A percentile compares a stretch with the other conserved stretches of the same genome.
Conservation (phyloP, 2,888 invertebrate genomes). For the Agriotes lineatus region DNA sequence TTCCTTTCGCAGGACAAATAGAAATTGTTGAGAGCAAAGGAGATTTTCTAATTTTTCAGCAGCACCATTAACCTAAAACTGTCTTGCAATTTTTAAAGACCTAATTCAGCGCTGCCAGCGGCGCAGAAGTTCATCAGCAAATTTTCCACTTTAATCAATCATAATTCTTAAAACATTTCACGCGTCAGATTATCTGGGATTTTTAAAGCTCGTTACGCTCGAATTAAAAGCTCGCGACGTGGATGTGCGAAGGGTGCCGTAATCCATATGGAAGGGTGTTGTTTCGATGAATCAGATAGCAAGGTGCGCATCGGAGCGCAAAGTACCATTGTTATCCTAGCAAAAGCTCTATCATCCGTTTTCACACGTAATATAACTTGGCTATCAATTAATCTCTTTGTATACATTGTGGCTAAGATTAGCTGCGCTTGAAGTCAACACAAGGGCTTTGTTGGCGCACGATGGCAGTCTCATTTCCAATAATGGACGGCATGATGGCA, state of each 20-base stretch:
- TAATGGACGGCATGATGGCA: not conserved
- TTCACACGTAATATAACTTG: conserved; percentile 47
- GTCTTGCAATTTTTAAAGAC: too few relatives aligned
- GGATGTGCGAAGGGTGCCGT: not conserved
- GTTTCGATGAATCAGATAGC: conserved; percentile 19
- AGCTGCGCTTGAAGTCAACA: conserved; percentile 41
- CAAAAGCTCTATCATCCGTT: conserved; percentile 43
- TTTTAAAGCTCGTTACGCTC: not conserved
- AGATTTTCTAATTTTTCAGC: too few relatives aligned
- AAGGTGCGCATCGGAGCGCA: conserved; percentile 14
- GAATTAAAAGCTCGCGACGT: not conserved
- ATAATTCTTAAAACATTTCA: too few relatives aligned
- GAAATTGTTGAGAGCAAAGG: too few relatives aligned
- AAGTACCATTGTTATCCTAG: conserved; percentile 24
- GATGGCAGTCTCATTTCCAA: conserved; percentile 3
- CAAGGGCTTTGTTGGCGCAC: conserved; percentile 1
- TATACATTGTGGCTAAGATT: conserved; percentile 45
- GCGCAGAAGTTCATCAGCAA: too few relatives aligned
- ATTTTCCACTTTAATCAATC: too few relatives aligned
- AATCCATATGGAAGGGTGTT: conserved; percentile 11
- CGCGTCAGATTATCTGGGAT: not conserved
- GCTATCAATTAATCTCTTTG: conserved; percentile 50
- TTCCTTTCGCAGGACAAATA: too few relatives aligned
- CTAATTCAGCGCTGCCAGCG: too few relatives aligned
- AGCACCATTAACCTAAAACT: too few relatives aligned